phyloP scores from a whole-genome alignment of 2,888 invertebrate species.

The Cephalotes varians region DNA sequence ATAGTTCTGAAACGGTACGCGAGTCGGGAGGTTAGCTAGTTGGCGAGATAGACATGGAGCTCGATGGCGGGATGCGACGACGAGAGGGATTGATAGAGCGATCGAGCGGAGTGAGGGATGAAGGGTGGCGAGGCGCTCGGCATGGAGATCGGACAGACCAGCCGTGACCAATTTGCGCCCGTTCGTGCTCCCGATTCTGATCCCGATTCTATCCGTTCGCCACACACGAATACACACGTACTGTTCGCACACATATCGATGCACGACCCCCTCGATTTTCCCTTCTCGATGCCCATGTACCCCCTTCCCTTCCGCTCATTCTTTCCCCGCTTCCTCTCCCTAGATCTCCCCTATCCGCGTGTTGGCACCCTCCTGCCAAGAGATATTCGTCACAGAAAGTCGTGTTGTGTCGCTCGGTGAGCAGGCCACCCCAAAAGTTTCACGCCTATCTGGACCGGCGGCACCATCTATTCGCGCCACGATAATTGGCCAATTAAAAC shows the following conservation, averaged over 20 bases:
- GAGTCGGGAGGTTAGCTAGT: conserved; percentile 71
- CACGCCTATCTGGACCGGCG: conserved; percentile 84
- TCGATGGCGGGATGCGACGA: conserved; percentile 25
- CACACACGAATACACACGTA: conserved; percentile 10
- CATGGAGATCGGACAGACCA: conserved; percentile 82
- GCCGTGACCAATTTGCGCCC: conserved; percentile 85
- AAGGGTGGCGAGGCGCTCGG: conserved; percentile 43
- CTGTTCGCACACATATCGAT: conserved; percentile 17
- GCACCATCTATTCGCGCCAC: conserved; percentile 83
- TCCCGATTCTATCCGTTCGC: conserved; percentile 68
- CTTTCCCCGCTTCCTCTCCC: background rate
- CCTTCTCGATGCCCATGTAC: conserved; percentile 37
- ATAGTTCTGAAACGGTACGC: conserved; percentile 82
- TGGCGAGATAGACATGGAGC: conserved; percentile 60
- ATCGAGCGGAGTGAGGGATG: conserved; percentile 30
- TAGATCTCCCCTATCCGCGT: conserved; percentile 44
- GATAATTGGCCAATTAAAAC: conserved; percentile 86
- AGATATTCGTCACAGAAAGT: conserved; percentile 79
- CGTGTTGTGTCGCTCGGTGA: conserved; percentile 80
- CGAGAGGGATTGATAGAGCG: conserved; percentile 57
- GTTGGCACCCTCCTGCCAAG: conserved; percentile 62
- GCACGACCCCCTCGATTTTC: conserved; percentile 35
- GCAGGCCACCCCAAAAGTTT: conserved; percentile 83
- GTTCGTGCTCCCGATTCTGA: conserved; percentile 77
- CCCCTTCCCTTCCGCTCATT: background rate